phyloP scores from a whole-genome alignment of 2,113 vertebrate genomes.

The Ameiurus melas region DNA sequence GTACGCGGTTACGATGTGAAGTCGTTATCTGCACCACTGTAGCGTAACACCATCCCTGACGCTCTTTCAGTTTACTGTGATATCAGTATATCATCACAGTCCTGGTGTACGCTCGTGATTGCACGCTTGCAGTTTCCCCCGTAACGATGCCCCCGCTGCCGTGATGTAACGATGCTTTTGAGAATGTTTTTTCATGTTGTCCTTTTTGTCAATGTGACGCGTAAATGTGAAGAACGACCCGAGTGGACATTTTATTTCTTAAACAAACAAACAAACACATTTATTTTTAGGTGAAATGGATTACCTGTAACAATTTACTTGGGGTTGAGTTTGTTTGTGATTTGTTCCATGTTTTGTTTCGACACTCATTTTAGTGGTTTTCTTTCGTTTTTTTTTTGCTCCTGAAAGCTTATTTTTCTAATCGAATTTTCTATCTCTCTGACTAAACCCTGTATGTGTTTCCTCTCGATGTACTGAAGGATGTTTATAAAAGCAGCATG shows the following conservation, averaged over 20 bases:
- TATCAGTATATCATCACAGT: neutral
- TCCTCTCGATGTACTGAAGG: constrained; percentile 8
- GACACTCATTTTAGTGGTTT: neutral
- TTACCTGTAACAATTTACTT: neutral
- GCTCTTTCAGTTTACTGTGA: neutral
- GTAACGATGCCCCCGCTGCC: neutral
- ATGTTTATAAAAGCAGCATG: neutral
- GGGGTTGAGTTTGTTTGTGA: neutral
- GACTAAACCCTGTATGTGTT: constrained; percentile 23
- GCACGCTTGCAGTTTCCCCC: neutral
- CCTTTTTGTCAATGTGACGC: neutral
- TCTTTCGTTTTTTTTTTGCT: neutral
- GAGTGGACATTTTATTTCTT: constrained; percentile 27
- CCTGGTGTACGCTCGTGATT: neutral
- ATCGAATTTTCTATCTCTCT: neutral
- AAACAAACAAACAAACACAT: neutral
- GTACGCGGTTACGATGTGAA: neutral
- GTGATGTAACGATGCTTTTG: neutral
- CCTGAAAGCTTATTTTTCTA: neutral
- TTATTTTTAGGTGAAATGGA: neutral
- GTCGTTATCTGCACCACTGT: neutral
- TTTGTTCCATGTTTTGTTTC: neutral
- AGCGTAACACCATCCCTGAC: neutral
- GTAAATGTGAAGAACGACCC: constrained; percentile 12
- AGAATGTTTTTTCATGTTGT: neutral